Evolutionary conservation across 2,797 vertebrate species (phyloP).

Genomic region (Harpagifer antarcticus): DNA sequence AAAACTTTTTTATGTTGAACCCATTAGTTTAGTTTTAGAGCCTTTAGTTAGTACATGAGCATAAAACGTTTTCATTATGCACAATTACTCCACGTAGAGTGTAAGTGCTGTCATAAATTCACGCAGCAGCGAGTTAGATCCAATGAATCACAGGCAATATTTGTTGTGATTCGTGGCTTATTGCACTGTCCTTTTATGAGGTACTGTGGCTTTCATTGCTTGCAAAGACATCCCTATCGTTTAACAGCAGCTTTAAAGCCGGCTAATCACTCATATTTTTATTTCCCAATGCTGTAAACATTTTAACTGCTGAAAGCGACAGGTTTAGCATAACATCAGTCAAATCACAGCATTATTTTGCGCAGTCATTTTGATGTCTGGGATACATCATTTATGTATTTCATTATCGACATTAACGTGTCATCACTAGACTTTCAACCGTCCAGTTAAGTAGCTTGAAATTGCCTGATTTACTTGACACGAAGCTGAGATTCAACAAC

Average conservation of each 20-base stretch:
- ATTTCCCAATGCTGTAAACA: not conserved
- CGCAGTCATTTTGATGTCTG: too few relatives aligned
- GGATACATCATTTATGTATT: too few relatives aligned
- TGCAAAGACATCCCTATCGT: not conserved
- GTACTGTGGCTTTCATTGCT: conserved; percentile 4
- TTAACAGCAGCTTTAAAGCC: not conserved
- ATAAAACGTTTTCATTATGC: too few relatives aligned
- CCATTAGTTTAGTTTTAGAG: not conserved
- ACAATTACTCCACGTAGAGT: not conserved
- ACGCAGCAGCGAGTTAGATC: not conserved
- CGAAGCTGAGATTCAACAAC: too few relatives aligned
- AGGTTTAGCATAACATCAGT: not conserved
- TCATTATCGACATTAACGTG: not conserved
- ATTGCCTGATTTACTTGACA: not conserved
- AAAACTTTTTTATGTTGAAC: not conserved
- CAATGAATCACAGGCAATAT: conserved; percentile 1
- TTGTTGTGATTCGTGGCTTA: conserved; percentile 2
- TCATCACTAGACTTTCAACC: not conserved
- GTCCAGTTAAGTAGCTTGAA: not conserved
- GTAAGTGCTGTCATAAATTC: not conserved
- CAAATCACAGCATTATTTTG: not conserved
- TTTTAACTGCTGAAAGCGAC: not conserved
- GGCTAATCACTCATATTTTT: not conserved
- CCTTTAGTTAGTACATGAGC: not conserved
- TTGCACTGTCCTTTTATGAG: not conserved